A percentile compares a stretch with the other conserved stretches of the same genome.
phyloP scores from a whole-genome alignment of 2,888 invertebrate genomes.

The Scaptomyza tumidula region DNA sequence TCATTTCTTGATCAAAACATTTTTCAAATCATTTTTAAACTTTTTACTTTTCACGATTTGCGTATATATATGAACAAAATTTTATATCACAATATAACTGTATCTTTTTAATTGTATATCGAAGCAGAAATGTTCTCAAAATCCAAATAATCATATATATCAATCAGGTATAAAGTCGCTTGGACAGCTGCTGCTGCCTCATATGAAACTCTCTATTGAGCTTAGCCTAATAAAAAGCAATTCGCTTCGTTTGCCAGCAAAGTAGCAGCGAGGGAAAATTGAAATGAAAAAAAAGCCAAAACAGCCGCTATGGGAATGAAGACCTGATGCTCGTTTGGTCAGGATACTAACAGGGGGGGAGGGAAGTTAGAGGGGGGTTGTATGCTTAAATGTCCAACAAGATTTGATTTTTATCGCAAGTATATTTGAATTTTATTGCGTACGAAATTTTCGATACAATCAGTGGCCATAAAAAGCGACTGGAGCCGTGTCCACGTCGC shows the following conservation, averaged over 20 bases:
- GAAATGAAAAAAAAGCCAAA: conserved; percentile 48
- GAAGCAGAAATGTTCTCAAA: no score
- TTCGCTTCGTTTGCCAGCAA: conserved; percentile 15
- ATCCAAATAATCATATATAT: neutral
- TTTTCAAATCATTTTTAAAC: no score
- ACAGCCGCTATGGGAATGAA: conserved; percentile 57
- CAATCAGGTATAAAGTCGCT: neutral
- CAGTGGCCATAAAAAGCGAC: conserved; percentile 77
- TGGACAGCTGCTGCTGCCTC: neutral
- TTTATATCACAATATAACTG: no score
- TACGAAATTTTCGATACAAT: conserved; percentile 79
- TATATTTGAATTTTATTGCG: conserved; percentile 84
- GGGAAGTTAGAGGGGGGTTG: neutral
- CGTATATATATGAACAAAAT: no score
- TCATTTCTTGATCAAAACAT: no score
- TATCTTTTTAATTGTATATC: no score
- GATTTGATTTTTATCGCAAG: conserved; percentile 84
- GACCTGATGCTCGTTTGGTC: conserved; percentile 30
- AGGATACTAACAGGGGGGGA: neutral
- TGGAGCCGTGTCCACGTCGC: conserved; percentile 72
- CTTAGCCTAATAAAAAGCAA: conserved; percentile 34
- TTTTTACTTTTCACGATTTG: no score
- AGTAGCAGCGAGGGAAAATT: conserved; percentile 37
- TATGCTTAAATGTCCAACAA: conserved; percentile 69
- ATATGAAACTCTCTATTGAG: neutral